Percentiles rank a stretch among this genome's conserved stretches.
Evolutionary conservation across 2,888 invertebrate species (phyloP).

Genomic region (Nematopogon swammerdamellus): DNA sequence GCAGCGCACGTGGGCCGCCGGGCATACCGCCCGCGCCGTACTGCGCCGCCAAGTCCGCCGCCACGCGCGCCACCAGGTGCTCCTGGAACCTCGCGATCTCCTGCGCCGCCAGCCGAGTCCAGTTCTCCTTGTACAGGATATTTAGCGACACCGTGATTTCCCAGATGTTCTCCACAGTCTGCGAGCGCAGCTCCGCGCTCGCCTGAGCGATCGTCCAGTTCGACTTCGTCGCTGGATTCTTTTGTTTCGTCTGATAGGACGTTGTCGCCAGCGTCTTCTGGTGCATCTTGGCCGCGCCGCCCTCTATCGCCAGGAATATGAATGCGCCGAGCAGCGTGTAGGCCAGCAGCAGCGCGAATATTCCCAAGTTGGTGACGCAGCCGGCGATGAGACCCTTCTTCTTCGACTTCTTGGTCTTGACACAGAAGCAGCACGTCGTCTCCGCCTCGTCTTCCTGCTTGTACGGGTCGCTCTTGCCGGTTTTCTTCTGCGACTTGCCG

Average conservation of each 20-base stretch:
- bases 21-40: constrained; percentile 23
- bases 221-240: constrained; percentile 29
- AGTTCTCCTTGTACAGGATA: constrained; percentile 85
- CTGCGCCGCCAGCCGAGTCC: constrained; percentile 78
- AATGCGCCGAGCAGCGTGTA: constrained; percentile 75
- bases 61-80: constrained; percentile 72
- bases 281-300: constrained; percentile 53
- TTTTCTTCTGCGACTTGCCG: constrained; percentile 48
- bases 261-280: constrained; percentile 49
- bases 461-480: constrained; percentile 35
- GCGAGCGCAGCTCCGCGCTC: constrained; percentile 41
- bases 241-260: constrained; percentile 39
- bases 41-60: constrained; percentile 68
- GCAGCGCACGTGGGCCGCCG: background rate
- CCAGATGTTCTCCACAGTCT: constrained; percentile 89
- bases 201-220: constrained; percentile 40
- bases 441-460: constrained; percentile 34
- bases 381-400: constrained; percentile 58
- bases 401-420: constrained; percentile 46
- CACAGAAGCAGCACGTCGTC: constrained; percentile 46
- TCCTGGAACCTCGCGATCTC: constrained; percentile 73
- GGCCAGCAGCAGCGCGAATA: constrained; percentile 74
- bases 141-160: constrained; percentile 84
- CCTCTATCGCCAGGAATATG: constrained; percentile 82
- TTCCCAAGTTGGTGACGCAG: constrained; percentile 76